A percentile compares a stretch with the other conserved stretches of the same genome.
Evolutionary conservation across 2,888 invertebrate species (phyloP).

Genomic region (Clunio marinus): DNA sequence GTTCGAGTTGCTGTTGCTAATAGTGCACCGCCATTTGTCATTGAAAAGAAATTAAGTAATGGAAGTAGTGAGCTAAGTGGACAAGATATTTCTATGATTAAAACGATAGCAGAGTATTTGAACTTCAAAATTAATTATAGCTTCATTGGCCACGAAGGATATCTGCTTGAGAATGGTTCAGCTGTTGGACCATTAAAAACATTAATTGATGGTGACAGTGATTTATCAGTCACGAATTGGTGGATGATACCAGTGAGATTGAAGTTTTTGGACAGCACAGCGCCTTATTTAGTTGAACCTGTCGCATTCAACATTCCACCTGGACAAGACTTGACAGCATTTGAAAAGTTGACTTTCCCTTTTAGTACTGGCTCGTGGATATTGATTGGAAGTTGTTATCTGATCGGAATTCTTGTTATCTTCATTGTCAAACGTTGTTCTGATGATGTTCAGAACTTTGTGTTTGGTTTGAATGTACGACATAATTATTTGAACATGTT

Average conservation of each 20-base stretch:
- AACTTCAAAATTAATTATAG: constrained; percentile 13
- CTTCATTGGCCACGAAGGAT: constrained; percentile 18
- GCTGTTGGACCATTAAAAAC: neutral
- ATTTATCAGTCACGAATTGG: neutral
- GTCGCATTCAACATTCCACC: constrained; percentile 8
- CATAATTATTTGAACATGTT: neutral
- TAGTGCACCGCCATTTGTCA: neutral
- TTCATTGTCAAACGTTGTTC: neutral
- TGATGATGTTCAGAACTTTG: neutral
- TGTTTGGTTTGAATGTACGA: neutral
- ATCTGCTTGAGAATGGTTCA: neutral
- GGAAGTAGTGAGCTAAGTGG: neutral
- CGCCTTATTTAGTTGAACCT: constrained; percentile 5
- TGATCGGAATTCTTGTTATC: constrained; percentile 14
- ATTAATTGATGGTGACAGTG: neutral
- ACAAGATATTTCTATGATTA: neutral
- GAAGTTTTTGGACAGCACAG: constrained; percentile 12
- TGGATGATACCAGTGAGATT: neutral
- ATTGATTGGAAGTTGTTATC: neutral
- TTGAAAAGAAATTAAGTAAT: neutral
- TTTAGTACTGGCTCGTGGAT: neutral
- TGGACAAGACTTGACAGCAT: neutral
- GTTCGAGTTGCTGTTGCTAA: neutral
- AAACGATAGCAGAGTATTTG: neutral
- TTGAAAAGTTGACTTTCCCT: constrained; percentile 15